Base-by-base conservation (phyloP, 2,888 invertebrate genomes). In the Dicyrtomina minuta region DNA sequence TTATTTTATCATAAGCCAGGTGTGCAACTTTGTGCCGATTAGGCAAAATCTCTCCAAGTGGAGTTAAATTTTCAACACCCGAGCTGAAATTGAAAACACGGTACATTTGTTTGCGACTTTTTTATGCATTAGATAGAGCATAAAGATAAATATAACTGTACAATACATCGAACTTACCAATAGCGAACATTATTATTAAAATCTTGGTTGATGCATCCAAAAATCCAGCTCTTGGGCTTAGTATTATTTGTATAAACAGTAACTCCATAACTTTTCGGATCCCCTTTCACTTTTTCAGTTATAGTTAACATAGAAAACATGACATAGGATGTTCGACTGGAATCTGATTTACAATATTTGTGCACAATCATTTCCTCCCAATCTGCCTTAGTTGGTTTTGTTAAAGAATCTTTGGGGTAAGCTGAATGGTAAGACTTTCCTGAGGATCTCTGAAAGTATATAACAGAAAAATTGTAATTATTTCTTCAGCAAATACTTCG, bases 141-240 rank as follows among this genome's bases (percentile, higher is more conserved):
- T n/a, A n/a, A n/a, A n/a, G n/a, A n/a, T n/a, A n/a, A n/a, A n/a
- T n/a, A n/a, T n/a, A n/a, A n/a, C n/a, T n/a, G n/a, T n/a, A n/a
- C n/a, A n/a, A n/a, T n/a, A n/a, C n/a, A n/a, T n/a, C n/a, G n/a
- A 15, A 64, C 74, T 75, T 75, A 80, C 79, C 76, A 80, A 44
- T 77, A 84, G 82, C 72, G 74, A 24, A 64, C 65, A 22, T 66
- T 53, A 15, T 74, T 69, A 24, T 49, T 46, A 1, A 86, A 82
- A 39, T 83, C 82, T 72, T 85, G 84, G 1, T 89, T 89, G 67
- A 86, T 85, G 79, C 92, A 93, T 17, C 88, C 90, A 80, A 88
- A 91, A 20, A 92, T 81, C 93, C 93, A 93, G 73, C 91, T 89
- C 55, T 84, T 86, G 26, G 86, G 85, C 59, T 88, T 87, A 15